Percentiles rank a stretch among this genome's conserved stretches.
Evolutionary conservation across 1,140 invertebrate species (phyloP).

Genomic region (Drosophila suzukii): DNA sequence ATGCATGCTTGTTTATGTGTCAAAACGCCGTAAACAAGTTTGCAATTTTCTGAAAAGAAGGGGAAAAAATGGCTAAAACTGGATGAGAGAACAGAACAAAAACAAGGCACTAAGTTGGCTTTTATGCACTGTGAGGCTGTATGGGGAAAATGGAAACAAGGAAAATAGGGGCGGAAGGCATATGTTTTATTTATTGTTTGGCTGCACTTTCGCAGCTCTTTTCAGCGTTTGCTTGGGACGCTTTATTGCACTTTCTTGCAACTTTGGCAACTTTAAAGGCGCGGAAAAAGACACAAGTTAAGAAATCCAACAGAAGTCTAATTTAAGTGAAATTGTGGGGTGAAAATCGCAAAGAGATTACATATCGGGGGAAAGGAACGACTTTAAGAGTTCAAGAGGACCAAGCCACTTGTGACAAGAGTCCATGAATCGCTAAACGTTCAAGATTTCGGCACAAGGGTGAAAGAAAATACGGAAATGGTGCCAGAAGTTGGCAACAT

Average conservation of each 20-base stretch:
- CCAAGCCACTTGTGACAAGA: conserved; percentile 11
- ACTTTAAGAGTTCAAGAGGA: conserved; percentile 10
- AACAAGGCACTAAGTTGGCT: conserved; percentile 29
- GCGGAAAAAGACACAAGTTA: conserved; percentile 13
- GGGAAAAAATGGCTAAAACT: conserved; percentile 10
- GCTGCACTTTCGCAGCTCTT: conserved; percentile 19
- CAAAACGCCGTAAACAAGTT: conserved; percentile 69
- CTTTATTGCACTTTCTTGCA: conserved; percentile 53
- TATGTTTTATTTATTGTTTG: conserved; percentile 63
- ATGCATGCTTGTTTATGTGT: conserved; percentile 42
- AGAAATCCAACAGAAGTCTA: background rate
- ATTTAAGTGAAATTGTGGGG: conserved; percentile 8
- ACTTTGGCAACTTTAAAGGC: conserved; percentile 39
- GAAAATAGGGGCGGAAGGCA: conserved; percentile 18
- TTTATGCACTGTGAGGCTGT: conserved; percentile 16
- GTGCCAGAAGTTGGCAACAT: conserved; percentile 7
- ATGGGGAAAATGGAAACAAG: background rate
- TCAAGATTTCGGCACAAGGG: background rate
- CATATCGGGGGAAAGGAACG: conserved; percentile 1
- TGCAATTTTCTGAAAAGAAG: conserved; percentile 33
- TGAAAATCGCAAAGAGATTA: conserved; percentile 17
- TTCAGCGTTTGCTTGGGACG: conserved; percentile 20
- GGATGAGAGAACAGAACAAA: conserved; percentile 24
- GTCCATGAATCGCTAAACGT: conserved; percentile 16
- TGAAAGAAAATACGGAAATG: conserved; percentile 6